Conservation (phyloP, 2,888 invertebrate species). For the Papilio elwesi region DNA sequence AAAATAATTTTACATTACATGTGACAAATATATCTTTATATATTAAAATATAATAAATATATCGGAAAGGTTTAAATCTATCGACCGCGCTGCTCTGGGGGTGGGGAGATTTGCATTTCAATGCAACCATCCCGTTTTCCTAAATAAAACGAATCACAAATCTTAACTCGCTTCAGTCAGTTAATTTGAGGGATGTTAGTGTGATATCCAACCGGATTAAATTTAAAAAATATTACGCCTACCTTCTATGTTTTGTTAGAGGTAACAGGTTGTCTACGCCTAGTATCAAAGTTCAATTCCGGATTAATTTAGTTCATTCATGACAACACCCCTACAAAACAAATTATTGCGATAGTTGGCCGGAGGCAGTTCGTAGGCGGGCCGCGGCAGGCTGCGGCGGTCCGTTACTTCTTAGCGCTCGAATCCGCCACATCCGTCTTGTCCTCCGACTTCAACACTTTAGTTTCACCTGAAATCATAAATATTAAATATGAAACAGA, state of each 20-base stretch:
- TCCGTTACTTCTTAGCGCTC: constrained; percentile 63
- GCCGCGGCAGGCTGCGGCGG: neutral
- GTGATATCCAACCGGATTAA: neutral
- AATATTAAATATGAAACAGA: neutral
- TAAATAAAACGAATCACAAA: constrained; percentile 36
- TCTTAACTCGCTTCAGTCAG: constrained; percentile 23
- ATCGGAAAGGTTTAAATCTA: constrained; percentile 33
- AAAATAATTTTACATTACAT: constrained; percentile 55
- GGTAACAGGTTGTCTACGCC: constrained; percentile 3
- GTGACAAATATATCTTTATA: constrained; percentile 61
- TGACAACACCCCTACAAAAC: constrained; percentile 12
- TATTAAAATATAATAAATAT: constrained; percentile 53
- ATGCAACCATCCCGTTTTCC: neutral
- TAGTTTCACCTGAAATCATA: constrained; percentile 72
- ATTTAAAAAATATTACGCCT: neutral
- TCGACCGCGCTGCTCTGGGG: neutral
- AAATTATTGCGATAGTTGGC: constrained; percentile 5
- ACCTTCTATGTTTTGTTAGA: neutral
- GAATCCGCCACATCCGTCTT: constrained; percentile 73
- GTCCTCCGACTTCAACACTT: constrained; percentile 80
- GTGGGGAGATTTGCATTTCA: neutral
- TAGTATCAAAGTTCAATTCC: constrained; percentile 36
- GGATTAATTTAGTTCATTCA: constrained; percentile 4
- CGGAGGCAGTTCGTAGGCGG: neutral
- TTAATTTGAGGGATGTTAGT: constrained; percentile 5